phyloP scores from a whole-genome alignment of 2,113 vertebrate genomes.

The Tychaedon coryphoeus region DNA sequence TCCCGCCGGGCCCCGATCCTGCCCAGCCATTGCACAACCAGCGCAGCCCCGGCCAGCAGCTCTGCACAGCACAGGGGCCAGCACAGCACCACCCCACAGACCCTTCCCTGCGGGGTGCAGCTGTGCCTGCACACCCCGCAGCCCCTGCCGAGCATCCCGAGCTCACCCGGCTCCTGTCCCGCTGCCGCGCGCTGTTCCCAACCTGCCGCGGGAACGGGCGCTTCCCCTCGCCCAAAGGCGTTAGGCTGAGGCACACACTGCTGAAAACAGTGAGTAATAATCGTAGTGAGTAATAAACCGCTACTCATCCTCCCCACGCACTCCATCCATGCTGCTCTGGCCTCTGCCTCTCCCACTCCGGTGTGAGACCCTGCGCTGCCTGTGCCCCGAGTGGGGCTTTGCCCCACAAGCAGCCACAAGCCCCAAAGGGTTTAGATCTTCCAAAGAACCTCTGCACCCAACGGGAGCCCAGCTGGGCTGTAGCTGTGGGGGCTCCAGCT shows the following conservation, averaged over 20 bases:
- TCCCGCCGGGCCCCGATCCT: neutral
- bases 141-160: accelerated
- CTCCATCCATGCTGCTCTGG: accelerated
- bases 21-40: conserved; percentile 16
- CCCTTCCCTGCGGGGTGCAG: neutral
- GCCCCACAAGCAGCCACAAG: neutral
- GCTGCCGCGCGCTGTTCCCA: neutral
- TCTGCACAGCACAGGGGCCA: neutral
- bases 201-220: neutral
- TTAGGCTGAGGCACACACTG: neutral
- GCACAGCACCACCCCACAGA: neutral
- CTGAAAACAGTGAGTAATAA: conserved; percentile 3
- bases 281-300: neutral
- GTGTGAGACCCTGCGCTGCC: accelerated
- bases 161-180: neutral
- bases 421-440: neutral
- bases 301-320: conserved; percentile 50
- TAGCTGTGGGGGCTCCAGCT: neutral
- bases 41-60: neutral
- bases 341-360: neutral
- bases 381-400: accelerated
- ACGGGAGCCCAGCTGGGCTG: neutral
- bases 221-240: neutral
- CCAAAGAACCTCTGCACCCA: neutral
- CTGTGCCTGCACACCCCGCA: accelerated